These are phyloP conservation scores for Bufotes viridis DNA, from an alignment of 2,797 vertebrate genomes.

Conservation along the genomic window DNA sequence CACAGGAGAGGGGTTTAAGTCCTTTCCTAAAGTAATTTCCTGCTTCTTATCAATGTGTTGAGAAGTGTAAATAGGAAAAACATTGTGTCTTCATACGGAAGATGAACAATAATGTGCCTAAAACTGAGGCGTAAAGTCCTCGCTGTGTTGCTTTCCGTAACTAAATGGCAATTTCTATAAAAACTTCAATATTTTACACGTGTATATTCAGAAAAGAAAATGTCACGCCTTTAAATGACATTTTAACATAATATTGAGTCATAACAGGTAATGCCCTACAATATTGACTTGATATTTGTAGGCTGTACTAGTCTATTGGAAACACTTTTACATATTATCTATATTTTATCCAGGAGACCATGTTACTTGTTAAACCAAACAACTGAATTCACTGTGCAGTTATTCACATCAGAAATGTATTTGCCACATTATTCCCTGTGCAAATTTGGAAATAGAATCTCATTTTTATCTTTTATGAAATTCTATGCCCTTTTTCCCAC, in stretches of 20 bases:
- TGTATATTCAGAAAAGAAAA: neutral
- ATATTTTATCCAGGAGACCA: neutral
- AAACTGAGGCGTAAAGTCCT: conserved; percentile 26
- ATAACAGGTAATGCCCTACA: too few relatives aligned
- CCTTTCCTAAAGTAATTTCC: conserved; percentile 65
- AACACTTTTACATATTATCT: neutral
- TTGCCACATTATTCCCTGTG: neutral
- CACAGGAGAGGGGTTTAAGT: conserved; percentile 64
- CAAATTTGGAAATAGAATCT: neutral
- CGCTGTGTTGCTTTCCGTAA: neutral
- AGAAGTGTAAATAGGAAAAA: conserved; percentile 56
- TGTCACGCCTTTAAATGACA: neutral
- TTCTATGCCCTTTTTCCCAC: neutral
- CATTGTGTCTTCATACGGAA: conserved; percentile 26
- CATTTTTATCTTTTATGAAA: neutral
- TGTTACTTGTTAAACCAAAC: neutral
- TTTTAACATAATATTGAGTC: neutral
- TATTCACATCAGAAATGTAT: neutral
- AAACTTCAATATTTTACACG: neutral
- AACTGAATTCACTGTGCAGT: neutral
- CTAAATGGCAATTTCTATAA: neutral
- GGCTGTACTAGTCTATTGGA: neutral
- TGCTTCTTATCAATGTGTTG: conserved; percentile 55
- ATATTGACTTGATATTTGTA: neutral
- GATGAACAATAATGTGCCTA: conserved; percentile 48